Evolutionary conservation across 2,888 invertebrate species (phyloP).

Genomic region (Drosophila colorata): DNA sequence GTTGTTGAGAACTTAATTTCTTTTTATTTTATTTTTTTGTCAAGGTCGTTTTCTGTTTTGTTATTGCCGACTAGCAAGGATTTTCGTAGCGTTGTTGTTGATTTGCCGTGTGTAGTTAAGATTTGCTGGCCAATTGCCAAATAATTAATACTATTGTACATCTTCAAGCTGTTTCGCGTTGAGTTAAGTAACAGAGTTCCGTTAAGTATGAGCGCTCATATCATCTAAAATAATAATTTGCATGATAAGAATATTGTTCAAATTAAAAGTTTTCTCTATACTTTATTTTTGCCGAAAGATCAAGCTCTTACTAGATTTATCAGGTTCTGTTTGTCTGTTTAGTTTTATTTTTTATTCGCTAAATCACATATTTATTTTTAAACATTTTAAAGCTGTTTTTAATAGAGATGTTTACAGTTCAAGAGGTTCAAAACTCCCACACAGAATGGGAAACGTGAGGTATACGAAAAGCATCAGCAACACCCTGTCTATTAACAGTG

Average conservation of each 20-base stretch:
- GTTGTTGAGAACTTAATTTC: slow-evolving; percentile 40
- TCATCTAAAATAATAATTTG: slow-evolving; percentile 6
- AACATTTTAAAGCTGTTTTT: not conserved
- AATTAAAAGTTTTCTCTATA: not conserved
- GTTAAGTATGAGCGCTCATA: slow-evolving; percentile 14
- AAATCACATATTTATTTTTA: not conserved
- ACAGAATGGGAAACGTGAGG: not conserved
- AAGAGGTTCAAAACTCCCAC: not conserved
- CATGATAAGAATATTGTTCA: not conserved
- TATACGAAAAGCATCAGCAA: too few relatives aligned
- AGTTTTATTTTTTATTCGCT: not conserved
- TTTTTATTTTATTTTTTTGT: slow-evolving; percentile 22
- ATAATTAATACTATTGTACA: slow-evolving; percentile 57
- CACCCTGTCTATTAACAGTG: slow-evolving; percentile 6
- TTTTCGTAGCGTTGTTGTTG: slow-evolving; percentile 44
- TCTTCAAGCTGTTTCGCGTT: slow-evolving; percentile 43
- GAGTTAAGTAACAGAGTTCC: slow-evolving; percentile 48
- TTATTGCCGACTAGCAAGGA: slow-evolving; percentile 56
- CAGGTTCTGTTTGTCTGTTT: not conserved
- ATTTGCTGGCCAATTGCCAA: slow-evolving; percentile 51
- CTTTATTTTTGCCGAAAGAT: not conserved
- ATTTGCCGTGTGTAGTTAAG: slow-evolving; percentile 47
- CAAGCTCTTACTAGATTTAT: not conserved
- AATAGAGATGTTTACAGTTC: too few relatives aligned
- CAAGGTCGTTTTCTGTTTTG: slow-evolving; percentile 56